Conservation (phyloP, 2,888 invertebrate genomes). For the Coecobrya sp. region DNA sequence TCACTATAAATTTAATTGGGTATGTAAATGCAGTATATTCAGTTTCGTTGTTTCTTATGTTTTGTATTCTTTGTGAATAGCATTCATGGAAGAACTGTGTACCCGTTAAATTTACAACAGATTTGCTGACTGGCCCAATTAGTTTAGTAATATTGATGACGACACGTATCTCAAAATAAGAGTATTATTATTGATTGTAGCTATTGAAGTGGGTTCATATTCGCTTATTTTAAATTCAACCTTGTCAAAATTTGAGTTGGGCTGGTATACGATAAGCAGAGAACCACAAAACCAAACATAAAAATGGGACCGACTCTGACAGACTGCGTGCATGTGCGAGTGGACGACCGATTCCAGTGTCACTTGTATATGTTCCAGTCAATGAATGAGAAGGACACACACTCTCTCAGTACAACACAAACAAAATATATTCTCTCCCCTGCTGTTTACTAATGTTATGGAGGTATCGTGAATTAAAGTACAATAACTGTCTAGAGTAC, state of each 20-base stretch:
- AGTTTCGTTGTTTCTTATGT: constrained; percentile 7
- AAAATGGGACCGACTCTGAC: constrained; percentile 1
- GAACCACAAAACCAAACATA: constrained; percentile 47
- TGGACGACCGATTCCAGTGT: constrained; percentile 49
- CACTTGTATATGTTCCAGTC: constrained; percentile 59
- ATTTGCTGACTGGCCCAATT: background rate
- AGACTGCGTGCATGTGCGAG: constrained; percentile 5
- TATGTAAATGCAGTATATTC: background rate
- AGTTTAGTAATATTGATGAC: background rate
- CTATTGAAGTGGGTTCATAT: background rate
- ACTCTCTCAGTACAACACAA: constrained; percentile 8
- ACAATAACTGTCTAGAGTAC: background rate
- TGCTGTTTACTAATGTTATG: constrained; percentile 32
- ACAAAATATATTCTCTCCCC: constrained; percentile 27
- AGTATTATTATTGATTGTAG: background rate
- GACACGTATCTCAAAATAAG: background rate
- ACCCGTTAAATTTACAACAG: constrained; percentile 18
- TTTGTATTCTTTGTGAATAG: background rate
- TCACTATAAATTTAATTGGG: background rate
- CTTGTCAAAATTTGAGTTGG: constrained; percentile 12
- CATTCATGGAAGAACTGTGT: constrained; percentile 50
- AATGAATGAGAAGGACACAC: constrained; percentile 40
- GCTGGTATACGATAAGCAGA: background rate
- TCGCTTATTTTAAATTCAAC: constrained; percentile 53
- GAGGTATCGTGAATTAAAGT: background rate